Conservation (phyloP, 37 sponge, comb jelly and placozoan species). For the Crambe crambe region DNA sequence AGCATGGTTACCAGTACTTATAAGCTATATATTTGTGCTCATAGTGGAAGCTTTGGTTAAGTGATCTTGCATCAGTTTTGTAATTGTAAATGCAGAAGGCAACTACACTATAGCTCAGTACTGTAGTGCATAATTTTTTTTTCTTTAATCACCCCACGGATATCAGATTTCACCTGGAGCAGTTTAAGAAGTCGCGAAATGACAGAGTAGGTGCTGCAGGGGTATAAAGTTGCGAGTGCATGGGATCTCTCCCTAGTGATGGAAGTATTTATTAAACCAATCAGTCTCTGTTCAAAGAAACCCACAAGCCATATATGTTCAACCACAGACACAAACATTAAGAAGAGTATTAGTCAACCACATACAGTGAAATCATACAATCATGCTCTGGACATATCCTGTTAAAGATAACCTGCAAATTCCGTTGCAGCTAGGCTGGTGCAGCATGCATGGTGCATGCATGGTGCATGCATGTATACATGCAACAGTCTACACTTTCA, state of each 20-base stretch:
- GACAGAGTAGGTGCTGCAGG: no score
- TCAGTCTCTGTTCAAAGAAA: slow-evolving; percentile 7
- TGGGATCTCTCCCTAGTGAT: background rate
- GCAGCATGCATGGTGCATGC: no score
- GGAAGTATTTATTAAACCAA: background rate
- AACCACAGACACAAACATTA: slow-evolving; percentile 1
- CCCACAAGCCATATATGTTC: slow-evolving; percentile 11
- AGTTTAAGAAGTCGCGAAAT: background rate
- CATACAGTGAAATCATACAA: background rate
- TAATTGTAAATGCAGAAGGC: no score
- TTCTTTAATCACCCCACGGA: no score
- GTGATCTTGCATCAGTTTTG: no score
- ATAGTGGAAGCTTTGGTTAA: no score
- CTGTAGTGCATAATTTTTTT: no score
- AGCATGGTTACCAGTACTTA: no score
- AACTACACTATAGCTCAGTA: no score
- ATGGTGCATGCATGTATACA: background rate
- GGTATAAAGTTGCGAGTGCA: background rate
- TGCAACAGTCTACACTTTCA: background rate
- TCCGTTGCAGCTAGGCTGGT: background rate
- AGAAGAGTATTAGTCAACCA: background rate
- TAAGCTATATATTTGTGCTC: no score
- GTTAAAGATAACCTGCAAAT: background rate
- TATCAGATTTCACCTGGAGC: background rate
- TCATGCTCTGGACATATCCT: background rate